Percentiles rank a stretch among this genome's conserved stretches.
Evolutionary conservation across 1,140 invertebrate genomes (phyloP).

Genomic region (Drosophila nigromelanica): DNA sequence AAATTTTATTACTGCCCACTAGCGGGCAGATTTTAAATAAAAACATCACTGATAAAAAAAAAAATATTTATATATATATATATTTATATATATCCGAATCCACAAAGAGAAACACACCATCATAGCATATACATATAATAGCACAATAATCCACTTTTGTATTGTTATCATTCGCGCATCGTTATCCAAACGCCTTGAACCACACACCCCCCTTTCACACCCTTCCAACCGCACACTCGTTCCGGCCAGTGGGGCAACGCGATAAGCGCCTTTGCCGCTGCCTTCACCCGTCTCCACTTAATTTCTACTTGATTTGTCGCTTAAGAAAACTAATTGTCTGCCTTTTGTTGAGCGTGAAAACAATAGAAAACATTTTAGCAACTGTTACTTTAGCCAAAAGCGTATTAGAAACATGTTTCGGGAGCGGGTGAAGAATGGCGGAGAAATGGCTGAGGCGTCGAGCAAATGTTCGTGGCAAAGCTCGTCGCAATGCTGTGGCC

Average conservation of each 20-base stretch:
- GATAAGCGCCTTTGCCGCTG: slow-evolving; percentile 43
- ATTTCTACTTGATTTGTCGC: slow-evolving; percentile 83
- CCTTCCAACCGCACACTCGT: slow-evolving; percentile 2
- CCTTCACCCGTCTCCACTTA: slow-evolving; percentile 72
- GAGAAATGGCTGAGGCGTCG: background rate
- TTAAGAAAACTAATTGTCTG: slow-evolving; percentile 83
- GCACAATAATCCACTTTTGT: slow-evolving; percentile 83
- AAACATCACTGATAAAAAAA: no score
- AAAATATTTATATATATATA: no score
- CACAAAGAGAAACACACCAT: slow-evolving; percentile 1
- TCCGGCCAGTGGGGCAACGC: slow-evolving; percentile 21
- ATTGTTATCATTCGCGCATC: slow-evolving; percentile 71
- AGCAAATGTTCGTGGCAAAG: slow-evolving; percentile 11
- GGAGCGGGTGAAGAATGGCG: background rate
- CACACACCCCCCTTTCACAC: background rate
- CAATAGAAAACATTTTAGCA: slow-evolving; percentile 82
- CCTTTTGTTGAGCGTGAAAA: slow-evolving; percentile 82
- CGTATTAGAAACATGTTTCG: slow-evolving; percentile 67
- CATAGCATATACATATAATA: slow-evolving; percentile 59
- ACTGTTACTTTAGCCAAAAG: slow-evolving; percentile 77
- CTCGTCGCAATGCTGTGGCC: slow-evolving; percentile 38
- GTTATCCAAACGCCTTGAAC: slow-evolving; percentile 17
- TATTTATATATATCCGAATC: no score
- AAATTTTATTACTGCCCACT: no score
- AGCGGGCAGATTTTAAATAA: no score